These are phyloP conservation scores for Anguilla japonica DNA, from an alignment of 2,113 vertebrate genomes.

Conservation along the genomic window DNA sequence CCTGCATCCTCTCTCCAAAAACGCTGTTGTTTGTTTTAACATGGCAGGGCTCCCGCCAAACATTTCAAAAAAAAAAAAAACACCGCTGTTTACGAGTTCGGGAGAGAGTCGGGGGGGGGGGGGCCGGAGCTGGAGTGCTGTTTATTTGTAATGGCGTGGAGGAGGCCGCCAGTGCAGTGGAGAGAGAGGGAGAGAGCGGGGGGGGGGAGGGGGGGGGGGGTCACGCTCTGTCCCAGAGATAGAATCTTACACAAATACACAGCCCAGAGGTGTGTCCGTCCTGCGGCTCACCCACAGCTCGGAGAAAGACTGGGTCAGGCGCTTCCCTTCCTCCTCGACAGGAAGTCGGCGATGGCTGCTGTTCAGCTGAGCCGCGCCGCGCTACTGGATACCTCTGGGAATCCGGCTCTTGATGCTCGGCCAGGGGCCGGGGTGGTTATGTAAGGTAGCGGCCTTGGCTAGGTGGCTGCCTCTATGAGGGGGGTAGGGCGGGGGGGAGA, in stretches of 20 bases:
- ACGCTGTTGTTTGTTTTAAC: slow-evolving; percentile 43
- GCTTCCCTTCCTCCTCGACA: slow-evolving; percentile 33
- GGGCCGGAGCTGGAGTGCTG: slow-evolving; percentile 14
- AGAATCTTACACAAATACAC: slow-evolving; percentile 54
- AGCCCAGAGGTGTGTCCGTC: slow-evolving; percentile 44
- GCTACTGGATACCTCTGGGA: slow-evolving; percentile 1
- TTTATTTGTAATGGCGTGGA: slow-evolving; percentile 41
- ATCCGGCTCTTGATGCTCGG: neutral
- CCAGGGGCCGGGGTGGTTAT: neutral
- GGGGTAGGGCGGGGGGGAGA: too few relatives aligned
- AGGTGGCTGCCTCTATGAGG: too few relatives aligned
- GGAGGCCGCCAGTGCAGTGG: slow-evolving; percentile 18
- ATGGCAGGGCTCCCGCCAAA: slow-evolving; percentile 30
- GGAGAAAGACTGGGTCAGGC: slow-evolving; percentile 20
- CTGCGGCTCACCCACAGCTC: slow-evolving; percentile 17
- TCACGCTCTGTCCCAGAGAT: slow-evolving; percentile 35
- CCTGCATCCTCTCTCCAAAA: neutral
- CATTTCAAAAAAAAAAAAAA: slow-evolving; percentile 27
- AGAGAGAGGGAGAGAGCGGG: neutral
- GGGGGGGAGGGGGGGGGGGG: slow-evolving; percentile 4
- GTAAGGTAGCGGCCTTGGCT: neutral
- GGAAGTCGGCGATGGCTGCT: slow-evolving; percentile 34
- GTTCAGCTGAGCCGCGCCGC: neutral
- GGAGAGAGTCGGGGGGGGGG: slow-evolving; percentile 18
- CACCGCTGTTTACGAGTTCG: slow-evolving; percentile 35